Percentiles rank a stretch among this genome's conserved stretches.
Evolutionary conservation across 2,888 invertebrate genomes (phyloP).

Genomic region (Liopterus haemorrhoidalis): DNA sequence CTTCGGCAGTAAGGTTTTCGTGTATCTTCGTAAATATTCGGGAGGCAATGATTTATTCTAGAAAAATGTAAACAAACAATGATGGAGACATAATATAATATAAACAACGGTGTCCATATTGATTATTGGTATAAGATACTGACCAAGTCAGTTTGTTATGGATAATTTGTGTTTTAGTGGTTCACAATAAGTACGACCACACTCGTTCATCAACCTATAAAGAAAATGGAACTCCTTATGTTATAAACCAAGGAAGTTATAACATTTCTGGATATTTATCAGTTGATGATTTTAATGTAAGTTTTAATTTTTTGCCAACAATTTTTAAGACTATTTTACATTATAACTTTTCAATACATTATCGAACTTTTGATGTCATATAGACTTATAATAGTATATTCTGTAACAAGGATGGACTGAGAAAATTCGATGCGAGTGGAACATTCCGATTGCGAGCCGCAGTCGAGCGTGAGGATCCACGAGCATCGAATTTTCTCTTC

Average conservation of each 20-base stretch:
- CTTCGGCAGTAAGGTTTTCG: no score
- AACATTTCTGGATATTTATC: constrained; percentile 62
- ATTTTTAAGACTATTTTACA: not conserved
- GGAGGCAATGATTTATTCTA: no score
- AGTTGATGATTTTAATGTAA: constrained; percentile 57
- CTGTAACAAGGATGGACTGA: not conserved
- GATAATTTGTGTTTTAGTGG: constrained; percentile 44
- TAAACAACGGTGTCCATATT: constrained; percentile 8
- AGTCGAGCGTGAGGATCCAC: no score
- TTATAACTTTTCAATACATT: constrained; percentile 2
- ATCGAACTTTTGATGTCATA: not conserved
- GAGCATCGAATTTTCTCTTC: no score
- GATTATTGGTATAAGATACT: constrained; percentile 1
- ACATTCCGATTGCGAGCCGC: no score
- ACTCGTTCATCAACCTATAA: constrained; percentile 58
- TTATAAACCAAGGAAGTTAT: constrained; percentile 52
- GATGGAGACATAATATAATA: constrained; percentile 12
- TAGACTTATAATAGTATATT: constrained; percentile 1
- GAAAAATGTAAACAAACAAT: constrained; percentile 8
- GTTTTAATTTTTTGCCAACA: constrained; percentile 29
- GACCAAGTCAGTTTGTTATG: constrained; percentile 9
- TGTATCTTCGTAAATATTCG: no score
- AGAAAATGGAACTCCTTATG: constrained; percentile 54
- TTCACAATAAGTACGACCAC: constrained; percentile 64
- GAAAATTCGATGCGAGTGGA: no score